phyloP scores from a whole-genome alignment of 1,140 invertebrate species.

The Neuroterus valhalla region DNA sequence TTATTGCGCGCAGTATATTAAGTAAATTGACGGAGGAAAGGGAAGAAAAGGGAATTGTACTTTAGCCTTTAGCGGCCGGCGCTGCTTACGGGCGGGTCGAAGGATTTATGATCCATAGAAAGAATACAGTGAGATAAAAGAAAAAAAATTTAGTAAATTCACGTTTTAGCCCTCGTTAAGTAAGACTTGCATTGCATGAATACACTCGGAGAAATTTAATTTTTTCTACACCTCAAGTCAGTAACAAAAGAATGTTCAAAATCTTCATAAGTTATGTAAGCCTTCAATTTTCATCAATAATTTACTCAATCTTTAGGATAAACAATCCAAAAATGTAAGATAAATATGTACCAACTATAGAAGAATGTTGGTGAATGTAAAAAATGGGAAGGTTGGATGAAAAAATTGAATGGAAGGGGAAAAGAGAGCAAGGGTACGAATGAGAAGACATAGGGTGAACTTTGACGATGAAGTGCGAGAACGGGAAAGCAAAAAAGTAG shows the following conservation, averaged over 20 bases:
- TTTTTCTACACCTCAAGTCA: not conserved
- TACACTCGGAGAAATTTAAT: not conserved
- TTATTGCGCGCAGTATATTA: slow-evolving; percentile 32
- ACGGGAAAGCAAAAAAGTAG: slow-evolving; percentile 49
- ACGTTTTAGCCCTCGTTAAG: slow-evolving; percentile 24
- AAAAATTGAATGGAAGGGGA: not conserved
- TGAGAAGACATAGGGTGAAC: slow-evolving; percentile 48
- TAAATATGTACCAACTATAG: not conserved
- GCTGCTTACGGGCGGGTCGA: slow-evolving; percentile 38
- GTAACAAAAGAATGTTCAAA: no score
- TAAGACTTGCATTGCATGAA: slow-evolving; percentile 22
- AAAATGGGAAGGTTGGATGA: not conserved
- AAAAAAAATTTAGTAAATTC: slow-evolving; percentile 17
- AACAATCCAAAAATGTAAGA: no score
- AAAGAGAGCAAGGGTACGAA: slow-evolving; percentile 32
- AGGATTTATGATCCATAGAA: slow-evolving; percentile 46
- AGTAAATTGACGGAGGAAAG: slow-evolving; percentile 38
- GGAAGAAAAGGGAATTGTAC: slow-evolving; percentile 33
- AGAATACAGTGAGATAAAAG: slow-evolving; percentile 19
- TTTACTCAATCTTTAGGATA: no score
- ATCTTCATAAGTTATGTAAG: no score
- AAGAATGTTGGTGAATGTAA: slow-evolving; percentile 2
- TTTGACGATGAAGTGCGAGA: slow-evolving; percentile 53
- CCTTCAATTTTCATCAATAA: no score
- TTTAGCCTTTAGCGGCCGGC: slow-evolving; percentile 36